phyloP scores from a whole-genome alignment of 2,888 invertebrate species.

The Sabellastarte sp. region DNA sequence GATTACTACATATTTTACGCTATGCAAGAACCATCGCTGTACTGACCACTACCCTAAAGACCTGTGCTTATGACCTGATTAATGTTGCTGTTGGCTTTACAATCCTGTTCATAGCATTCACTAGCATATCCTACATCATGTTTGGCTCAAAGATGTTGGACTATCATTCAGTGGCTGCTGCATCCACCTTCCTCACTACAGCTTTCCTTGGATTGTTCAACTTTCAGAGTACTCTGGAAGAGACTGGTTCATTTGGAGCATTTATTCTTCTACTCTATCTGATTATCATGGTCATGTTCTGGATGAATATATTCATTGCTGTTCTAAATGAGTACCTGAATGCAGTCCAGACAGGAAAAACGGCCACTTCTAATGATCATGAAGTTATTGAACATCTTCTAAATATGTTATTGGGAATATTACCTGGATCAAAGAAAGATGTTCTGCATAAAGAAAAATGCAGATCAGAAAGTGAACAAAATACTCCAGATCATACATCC shows the following conservation, averaged over 20 bases:
- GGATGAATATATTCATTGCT: slow-evolving; percentile 11
- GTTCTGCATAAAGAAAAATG: no score
- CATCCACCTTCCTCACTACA: background rate
- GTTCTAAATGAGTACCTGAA: slow-evolving; percentile 12
- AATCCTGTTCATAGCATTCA: background rate
- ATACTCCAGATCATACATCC: no score
- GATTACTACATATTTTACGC: background rate
- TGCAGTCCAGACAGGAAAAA: background rate
- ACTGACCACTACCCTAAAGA: background rate
- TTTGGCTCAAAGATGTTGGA: background rate
- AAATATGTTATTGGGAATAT: no score
- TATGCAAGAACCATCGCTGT: background rate
- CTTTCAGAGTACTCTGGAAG: background rate
- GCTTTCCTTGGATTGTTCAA: background rate
- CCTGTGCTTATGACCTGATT: background rate
- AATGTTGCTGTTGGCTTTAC: background rate
- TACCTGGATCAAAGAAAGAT: no score
- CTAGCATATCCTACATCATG: background rate
- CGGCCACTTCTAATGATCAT: slow-evolving; percentile 2
- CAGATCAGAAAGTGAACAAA: no score
- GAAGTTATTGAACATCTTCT: slow-evolving; percentile 13
- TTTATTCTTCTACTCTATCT: slow-evolving; percentile 10
- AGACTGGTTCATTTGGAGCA: background rate
- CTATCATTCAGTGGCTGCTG: background rate
- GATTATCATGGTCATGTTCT: slow-evolving; percentile 9